Base-by-base conservation (phyloP, 2,888 invertebrate genomes). In the Dryocosmus kuriphilus region DNA sequence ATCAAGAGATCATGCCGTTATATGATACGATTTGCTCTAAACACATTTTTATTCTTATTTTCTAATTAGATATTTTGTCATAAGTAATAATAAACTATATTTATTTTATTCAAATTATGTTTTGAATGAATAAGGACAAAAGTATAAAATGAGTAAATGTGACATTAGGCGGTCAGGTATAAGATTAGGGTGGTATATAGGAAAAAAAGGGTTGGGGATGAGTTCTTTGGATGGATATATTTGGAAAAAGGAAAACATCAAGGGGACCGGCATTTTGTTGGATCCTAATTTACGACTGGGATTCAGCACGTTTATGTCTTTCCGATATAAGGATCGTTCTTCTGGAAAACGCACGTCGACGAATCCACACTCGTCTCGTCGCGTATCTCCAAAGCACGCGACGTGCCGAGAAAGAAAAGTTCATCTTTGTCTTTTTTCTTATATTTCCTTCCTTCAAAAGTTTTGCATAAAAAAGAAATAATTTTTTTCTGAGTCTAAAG, bases 261-360 rank as follows among this genome's bases (percentile, higher is more conserved):
- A 79, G 83, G 83, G 87, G 88, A 88, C 87, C 90, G 81, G 90
- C 87, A 86, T 87, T 90, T 90, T 88, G 88, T 87, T 88, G 89
- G 88, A 91, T 91, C 91, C 91, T 91, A 91, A 91, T 91, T 91
- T 91, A 91, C 89, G 89, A 86, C 86, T 80, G 78, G 91, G 91
- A 91, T 91, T 90, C 86, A 88, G 85, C 86, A 84, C 89, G 88
- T 91, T 91, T 91, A 91, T 90, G 91, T 87, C 89, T 91, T 91
- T 91, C 90, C 91, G 89, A 91, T 91, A 82, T 77, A 80, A 85
- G 81, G 84, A 81, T 86, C 85, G 85, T 87, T 86, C 82, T 84
- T 81, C 82, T 78, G 78, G 83, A 82, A 84, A 85, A 84, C 78
- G 81, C 84, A 84, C 81, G 80, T 81, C 81, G 81, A 83, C 82